Evolutionary conservation across 2,888 invertebrate genomes (phyloP), one percentile per base, ranked within the genome.

Genomic region (Pristionchus arcanus): DNA sequence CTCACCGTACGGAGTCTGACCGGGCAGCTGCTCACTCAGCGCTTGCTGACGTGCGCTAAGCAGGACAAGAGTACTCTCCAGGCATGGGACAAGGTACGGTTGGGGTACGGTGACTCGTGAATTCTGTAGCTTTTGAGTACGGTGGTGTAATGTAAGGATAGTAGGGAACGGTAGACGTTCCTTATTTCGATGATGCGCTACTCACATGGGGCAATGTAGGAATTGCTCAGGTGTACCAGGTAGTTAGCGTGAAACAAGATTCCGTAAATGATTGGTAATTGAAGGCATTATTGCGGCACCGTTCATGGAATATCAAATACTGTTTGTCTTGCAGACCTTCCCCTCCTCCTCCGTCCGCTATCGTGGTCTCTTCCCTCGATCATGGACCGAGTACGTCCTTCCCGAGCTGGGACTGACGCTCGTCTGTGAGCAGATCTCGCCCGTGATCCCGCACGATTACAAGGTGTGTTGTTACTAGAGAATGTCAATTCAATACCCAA

Each of bases 401-500:
- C 97, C 97, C 3, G 97, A 97, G 95, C 97, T 97, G 95, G 97
- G 97, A 34, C 96, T 98, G 66, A 97, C 97, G 93, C 96, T 98
- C 90, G 96, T 97, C 74, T 98, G 98, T 95, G 96, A 97, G 89
- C 98, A 98, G 96, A 96, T 98, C 93, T 98, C 98, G 59, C 98
- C 98, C 15, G 97, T 98, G 28, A 97, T 98, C 95, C 98, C 98
- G 42, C 97, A 98, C 95, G 97, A 98, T 96, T 98, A 98, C 96
- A 97, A 97, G 96, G 91, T 91, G 42, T 63, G 66, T 59, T 25
- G 53, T 42, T 28, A 19, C 25, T n/a, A n/a, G n/a, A n/a, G n/a
- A n/a, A n/a, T n/a, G n/a, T n/a, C n/a, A n/a, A n/a, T n/a, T n/a
- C n/a, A n/a, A n/a, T n/a, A n/a, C n/a, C n/a, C n/a, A n/a, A n/a